Base-by-base conservation (phyloP, 2,797 vertebrate genomes). In the Harpagifer antarcticus region DNA sequence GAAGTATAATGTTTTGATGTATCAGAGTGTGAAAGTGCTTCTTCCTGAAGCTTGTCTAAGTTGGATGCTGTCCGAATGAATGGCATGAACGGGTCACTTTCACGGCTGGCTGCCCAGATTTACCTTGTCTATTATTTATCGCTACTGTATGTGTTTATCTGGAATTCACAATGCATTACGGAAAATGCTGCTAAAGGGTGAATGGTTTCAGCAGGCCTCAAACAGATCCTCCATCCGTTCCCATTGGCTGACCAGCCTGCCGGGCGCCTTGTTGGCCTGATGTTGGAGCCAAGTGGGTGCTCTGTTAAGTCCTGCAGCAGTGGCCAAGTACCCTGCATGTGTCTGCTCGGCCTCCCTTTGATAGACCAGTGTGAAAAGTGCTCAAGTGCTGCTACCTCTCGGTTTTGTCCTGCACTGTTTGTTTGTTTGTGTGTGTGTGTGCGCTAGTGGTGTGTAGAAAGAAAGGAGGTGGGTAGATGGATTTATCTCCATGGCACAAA, bases 21-120 rank as follows among this genome's bases (percentile, higher is more conserved):
- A 77, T 84, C 68, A 52, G 72, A 72, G 78, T 84, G 86, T 82
- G 79, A 86, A 83, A 76, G 76, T 79, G 86, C 69, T 71, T 88
- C 69, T 71, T 88, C 79, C 81, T 86, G 61, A n/a, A 63, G 78
- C 79, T 79, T 56, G 71, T 63, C 61, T 67, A 53, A 69, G 53
- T 68, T 16, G n/a, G 63, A 72, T 45, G 48, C 50, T 68, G 60
- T 79, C 56, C 58, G 67, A 63, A 74, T 64, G 67, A 88, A 72
- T 67, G 48, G 75, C 79, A 76, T 44, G n/a, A 37, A 76, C 52
- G 8, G 87, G 85, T 89, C 86, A 81, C 71, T 87, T 83, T 88
- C 80, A 85, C 69, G 82, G 81, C 54, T 68, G 74, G 54, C 55
- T 76, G 82, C 76, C 63, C 71, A 37, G 52, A 45, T 58, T 69